Base-by-base conservation (phyloP, 2,113 vertebrate genomes). In the Callocephalon fimbriatum region DNA sequence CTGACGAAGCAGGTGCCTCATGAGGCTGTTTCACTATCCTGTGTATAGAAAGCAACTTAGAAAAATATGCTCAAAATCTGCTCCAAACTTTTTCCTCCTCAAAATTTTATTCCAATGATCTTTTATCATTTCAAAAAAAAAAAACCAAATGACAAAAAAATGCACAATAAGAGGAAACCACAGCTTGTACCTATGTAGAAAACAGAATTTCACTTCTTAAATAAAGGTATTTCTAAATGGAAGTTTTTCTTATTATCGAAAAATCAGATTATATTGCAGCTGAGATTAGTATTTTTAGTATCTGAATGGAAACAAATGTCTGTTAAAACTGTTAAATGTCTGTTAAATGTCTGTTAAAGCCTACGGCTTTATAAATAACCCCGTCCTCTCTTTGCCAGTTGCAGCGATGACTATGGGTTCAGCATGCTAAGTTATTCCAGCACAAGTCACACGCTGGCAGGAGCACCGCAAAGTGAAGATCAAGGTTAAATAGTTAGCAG, bases 351-450 rank as follows among this genome's bases (percentile, higher is more conserved):
- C 84, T 75, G 45, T 78, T 86, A 94, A 83, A 90, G 80, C 86
- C 92, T 79, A 63, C 4, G 22, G 91, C 87, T 96, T 96, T 95
- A 97, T 95, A 96, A 95, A 95, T 95, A 95, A 80, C 84, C 83
- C 48, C 21, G 10, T 95, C 75, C 67, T 54, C 80, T 82, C 47
- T n/a, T 0, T 80, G 92, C 66, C 93, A 87, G 94, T 66, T 25
- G 74, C 80, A 59, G 74, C 2, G 67, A 42, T 61, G 88, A 70
- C 35, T 66, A 67, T 51, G 2, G 66, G 25, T 62, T 13, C 90
- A 63, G 91, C 93, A 93, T 70, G 80, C 63, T 71, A 90, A 95
- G 63, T 87, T 94, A 53, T 87, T 88, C 89, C 51, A 47, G 51
- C 86, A 23, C 61, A 2, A 95, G 79, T 83, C 93, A 96, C 94